These are phyloP conservation scores for Manacus vitellinus DNA, from an alignment of 2,113 vertebrate genomes.

Conservation along the genomic window DNA sequence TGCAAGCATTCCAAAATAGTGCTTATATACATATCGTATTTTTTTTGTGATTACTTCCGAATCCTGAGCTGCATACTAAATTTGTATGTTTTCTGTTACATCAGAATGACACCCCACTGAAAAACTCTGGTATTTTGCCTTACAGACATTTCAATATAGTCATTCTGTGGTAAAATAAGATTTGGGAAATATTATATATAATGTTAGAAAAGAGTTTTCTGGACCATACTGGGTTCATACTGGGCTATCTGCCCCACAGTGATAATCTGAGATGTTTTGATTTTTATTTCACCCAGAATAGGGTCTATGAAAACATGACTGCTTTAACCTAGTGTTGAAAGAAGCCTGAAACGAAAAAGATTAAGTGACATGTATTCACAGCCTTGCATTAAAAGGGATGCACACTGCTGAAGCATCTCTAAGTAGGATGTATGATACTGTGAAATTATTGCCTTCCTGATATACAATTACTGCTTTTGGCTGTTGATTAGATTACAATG, in stretches of 20 bases:
- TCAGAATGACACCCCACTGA: background rate
- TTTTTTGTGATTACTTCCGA: constrained; percentile 25
- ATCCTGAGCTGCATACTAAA: background rate
- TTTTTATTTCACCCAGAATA: background rate
- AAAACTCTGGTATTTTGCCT: background rate
- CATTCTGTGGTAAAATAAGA: background rate
- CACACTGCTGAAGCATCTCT: background rate
- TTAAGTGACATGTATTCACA: background rate
- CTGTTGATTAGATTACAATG: background rate
- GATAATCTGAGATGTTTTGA: background rate
- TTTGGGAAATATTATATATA: background rate
- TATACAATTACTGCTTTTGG: background rate
- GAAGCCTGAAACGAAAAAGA: background rate
- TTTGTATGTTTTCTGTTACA: background rate
- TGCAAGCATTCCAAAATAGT: background rate
- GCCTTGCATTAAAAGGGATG: background rate
- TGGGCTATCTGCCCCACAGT: background rate
- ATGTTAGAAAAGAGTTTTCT: background rate
- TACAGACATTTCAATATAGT: background rate
- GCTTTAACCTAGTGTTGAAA: background rate
- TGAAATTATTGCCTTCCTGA: background rate
- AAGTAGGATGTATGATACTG: background rate
- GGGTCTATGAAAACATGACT: background rate
- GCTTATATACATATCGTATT: background rate
- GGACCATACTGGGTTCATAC: background rate